A percentile compares a stretch with the other conserved stretches of the same genome.
Evolutionary conservation across 2,113 vertebrate species (phyloP).

Genomic region (Malurus elegans): DNA sequence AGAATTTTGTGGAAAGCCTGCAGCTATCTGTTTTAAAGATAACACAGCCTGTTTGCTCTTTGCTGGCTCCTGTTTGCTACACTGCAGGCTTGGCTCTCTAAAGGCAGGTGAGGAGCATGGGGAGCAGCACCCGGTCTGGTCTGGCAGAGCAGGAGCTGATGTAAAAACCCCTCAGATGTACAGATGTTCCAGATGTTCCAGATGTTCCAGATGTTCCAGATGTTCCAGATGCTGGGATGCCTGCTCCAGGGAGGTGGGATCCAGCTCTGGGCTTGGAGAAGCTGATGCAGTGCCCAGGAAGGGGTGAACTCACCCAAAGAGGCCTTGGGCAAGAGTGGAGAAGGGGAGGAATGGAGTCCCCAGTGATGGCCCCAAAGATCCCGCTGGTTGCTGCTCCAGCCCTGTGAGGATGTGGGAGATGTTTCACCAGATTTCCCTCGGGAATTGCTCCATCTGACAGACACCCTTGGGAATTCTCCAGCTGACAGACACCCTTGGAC

Average conservation of each 20-base stretch:
- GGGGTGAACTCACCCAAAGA: not conserved
- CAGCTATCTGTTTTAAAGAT: not conserved
- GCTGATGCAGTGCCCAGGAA: not conserved
- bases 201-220: too few relatives aligned
- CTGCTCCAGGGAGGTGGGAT: not conserved
- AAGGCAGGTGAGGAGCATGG: not conserved
- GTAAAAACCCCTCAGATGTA: not conserved
- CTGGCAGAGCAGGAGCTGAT: not conserved
- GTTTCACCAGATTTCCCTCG: not conserved
- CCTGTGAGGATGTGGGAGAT: fast-evolving
- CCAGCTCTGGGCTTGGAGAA: not conserved
- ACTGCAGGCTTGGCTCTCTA: not conserved
- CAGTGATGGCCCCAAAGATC: not conserved
- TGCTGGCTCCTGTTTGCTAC: not conserved
- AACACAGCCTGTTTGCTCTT: not conserved
- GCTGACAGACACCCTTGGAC: not conserved
- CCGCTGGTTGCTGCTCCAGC: fast-evolving
- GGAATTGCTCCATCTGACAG: not conserved
- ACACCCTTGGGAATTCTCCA: too few relatives aligned
- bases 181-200: too few relatives aligned
- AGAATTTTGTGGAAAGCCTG: not conserved
- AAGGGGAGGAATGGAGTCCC: fast-evolving
- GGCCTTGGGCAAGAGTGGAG: fast-evolving
- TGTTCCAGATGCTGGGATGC: not conserved
- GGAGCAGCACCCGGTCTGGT: not conserved